Conservation (phyloP, 2,113 vertebrate species). For the Pygoscelis antarcticus region DNA sequence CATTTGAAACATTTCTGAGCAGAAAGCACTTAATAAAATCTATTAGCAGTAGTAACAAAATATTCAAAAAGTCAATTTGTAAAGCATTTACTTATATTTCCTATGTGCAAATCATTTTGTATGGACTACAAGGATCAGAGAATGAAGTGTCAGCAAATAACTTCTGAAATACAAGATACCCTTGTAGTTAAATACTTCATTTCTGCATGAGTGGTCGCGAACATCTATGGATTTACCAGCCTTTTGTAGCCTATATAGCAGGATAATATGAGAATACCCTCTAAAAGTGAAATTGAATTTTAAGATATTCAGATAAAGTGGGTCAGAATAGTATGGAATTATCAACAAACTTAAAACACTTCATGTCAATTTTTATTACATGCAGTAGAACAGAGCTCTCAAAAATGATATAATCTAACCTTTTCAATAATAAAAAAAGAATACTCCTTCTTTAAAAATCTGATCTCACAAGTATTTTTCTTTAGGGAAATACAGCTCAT, state of each 20-base stretch:
- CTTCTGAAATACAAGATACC: constrained; percentile 71
- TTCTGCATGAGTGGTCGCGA: constrained; percentile 73
- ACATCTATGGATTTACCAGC: constrained; percentile 71
- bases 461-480: constrained; percentile 63
- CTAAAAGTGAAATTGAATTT: constrained; percentile 73
- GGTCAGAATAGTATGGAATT: constrained; percentile 67
- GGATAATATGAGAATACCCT: constrained; percentile 67
- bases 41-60: constrained; percentile 69
- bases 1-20: constrained; percentile 42
- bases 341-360: constrained; percentile 75
- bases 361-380: constrained; percentile 73
- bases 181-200: constrained; percentile 80
- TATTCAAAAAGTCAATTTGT: constrained; percentile 68
- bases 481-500: constrained; percentile 63
- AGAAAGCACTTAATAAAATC: constrained; percentile 66
- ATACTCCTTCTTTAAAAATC: constrained; percentile 53
- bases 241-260: constrained; percentile 64
- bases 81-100: constrained; percentile 71
- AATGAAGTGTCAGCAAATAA: constrained; percentile 76
- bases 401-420: constrained; percentile 68
- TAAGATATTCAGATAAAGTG: constrained; percentile 73
- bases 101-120: constrained; percentile 69
- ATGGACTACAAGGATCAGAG: constrained; percentile 73
- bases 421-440: constrained; percentile 64
- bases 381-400: constrained; percentile 61